These are phyloP conservation scores for Grammomys dolichurus DNA, from an alignment of 2,113 vertebrate genomes.

Conservation along the genomic window DNA sequence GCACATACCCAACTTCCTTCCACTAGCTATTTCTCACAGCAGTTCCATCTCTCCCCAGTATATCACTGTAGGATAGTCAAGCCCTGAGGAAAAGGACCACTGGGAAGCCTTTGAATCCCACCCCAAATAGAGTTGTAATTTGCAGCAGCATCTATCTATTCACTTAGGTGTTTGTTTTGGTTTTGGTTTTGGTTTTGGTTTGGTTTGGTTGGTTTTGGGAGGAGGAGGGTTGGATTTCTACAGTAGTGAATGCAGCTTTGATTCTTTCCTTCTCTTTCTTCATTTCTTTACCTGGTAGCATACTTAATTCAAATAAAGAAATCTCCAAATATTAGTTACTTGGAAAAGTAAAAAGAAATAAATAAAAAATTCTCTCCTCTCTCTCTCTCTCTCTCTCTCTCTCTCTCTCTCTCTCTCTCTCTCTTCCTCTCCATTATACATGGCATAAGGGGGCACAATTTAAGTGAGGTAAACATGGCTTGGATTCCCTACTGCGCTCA, in stretches of 20 bases:
- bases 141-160: neutral
- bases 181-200: no score
- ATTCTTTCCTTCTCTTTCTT: neutral
- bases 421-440: neutral
- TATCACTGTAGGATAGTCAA: neutral
- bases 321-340: neutral
- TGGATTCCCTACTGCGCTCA: neutral
- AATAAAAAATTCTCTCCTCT: neutral
- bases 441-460: neutral
- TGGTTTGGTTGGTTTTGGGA: no score
- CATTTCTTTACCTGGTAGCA: neutral
- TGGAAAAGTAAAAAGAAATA: neutral
- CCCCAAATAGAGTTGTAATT: neutral
- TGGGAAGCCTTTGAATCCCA: accelerated
- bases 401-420: no score
- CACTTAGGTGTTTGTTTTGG: neutral
- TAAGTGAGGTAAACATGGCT: neutral
- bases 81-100: neutral
- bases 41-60: no score
- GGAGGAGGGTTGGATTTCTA: neutral
- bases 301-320: neutral
- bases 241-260: neutral
- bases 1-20: neutral
- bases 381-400: no score
- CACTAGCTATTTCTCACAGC: neutral